Evolutionary conservation across 2,113 vertebrate species (phyloP), one percentile per base, ranked within the genome.

Genomic region (Toxotes jaculatrix): DNA sequence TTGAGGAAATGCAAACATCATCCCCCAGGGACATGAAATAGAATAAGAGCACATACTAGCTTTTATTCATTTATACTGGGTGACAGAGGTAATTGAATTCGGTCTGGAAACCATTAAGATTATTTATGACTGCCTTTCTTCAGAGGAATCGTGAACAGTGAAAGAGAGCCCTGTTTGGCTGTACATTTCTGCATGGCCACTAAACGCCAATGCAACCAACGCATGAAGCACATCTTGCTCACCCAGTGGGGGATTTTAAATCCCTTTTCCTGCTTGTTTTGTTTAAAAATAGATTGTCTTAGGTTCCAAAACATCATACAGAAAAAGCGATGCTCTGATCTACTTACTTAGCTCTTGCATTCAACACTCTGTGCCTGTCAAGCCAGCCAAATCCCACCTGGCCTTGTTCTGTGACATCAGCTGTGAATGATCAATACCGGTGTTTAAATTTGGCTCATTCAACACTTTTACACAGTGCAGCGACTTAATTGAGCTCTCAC

Each of bases 31-130:
- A 89, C 79, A 86, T 89, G 86, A 91, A 92, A 91, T 84, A 83
- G 87, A 92, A 93, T 80, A 91, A 89, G 75, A 89, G 80, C 82
- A 84, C 78, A 84, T 59, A 69, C 57, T 16, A 61, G 53, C 74
- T 88, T 92, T 92, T 88, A 90, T 86, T 93, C 79, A 90, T 92
- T 93, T 90, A 88, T 82, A 77, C 64, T 84, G 84, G 87, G 57
- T 83, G 82, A 89, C 87, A 76, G 76, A 88, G 80, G 81, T 85
- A 88, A 94, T 91, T 92, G 79, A 79, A 93, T 92, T 90, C 63
- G 63, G 80, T 84, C 86, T 89, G 75, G 79, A 88, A 88, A 80
- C 82, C 89, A 89, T 92, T 91, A 88, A 66, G 74, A 86, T 91
- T 93, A 93, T 92, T 93, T 87, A 92, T 86, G 90, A 85, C 74